Conservation (phyloP, 2,113 vertebrate genomes). For the Gambusia affinis region DNA sequence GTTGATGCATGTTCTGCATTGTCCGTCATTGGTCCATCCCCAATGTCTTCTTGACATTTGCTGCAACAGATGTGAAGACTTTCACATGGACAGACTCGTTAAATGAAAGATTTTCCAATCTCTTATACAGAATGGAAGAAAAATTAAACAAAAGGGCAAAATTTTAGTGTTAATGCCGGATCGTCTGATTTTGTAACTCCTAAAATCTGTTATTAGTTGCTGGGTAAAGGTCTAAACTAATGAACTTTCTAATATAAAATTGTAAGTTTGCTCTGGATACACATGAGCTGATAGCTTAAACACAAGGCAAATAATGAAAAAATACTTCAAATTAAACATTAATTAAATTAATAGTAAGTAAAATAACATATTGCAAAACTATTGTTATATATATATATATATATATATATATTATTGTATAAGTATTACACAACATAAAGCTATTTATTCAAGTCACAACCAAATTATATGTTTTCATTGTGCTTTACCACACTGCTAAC, state of each 20-base stretch:
- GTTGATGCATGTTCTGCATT: constrained; percentile 8
- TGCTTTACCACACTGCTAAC: not conserved
- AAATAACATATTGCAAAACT: too few relatives aligned
- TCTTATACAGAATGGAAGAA: not conserved
- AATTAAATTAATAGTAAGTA: not conserved
- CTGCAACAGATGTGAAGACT: constrained; percentile 52
- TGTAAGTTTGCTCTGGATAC: not conserved
- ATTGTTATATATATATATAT: too few relatives aligned
- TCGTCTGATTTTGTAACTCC: too few relatives aligned
- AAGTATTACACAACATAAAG: not conserved
- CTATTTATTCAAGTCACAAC: constrained; percentile 49
- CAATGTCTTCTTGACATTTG: constrained; percentile 38
- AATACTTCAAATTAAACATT: not conserved
- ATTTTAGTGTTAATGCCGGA: not conserved
- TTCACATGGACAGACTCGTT: constrained; percentile 39
- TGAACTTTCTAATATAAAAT: too few relatives aligned
- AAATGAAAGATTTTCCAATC: constrained; percentile 23
- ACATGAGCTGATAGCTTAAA: not conserved
- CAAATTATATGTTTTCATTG: not conserved
- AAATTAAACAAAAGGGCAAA: not conserved
- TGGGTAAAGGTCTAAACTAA: not conserved
- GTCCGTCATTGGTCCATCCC: constrained; percentile 17
- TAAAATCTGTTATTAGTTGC: not conserved
- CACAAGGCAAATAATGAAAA: too few relatives aligned
- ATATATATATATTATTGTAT: too few relatives aligned